Base-by-base conservation (phyloP, 2,888 invertebrate species). In the Dryadula phaetusa region DNA sequence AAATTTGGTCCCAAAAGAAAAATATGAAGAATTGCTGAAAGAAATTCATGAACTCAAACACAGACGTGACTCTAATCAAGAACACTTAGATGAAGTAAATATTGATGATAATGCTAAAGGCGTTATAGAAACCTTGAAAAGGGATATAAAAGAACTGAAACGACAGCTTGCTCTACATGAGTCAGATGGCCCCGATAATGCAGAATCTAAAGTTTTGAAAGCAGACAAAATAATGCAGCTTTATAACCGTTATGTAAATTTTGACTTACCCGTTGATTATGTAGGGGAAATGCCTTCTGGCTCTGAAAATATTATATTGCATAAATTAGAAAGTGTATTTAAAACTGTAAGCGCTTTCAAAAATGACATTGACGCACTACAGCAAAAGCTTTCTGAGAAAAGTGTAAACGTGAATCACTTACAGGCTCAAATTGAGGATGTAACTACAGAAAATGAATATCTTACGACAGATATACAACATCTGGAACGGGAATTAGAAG, bases 401-500 rank as follows among this genome's bases (percentile, higher is more conserved):
- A 92, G 93, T 34, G 87, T 93, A 22, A 94, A 94, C 66, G 76
- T 89, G 0, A 93, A 88, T 66, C 93, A 94, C 76, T 79, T 93
- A 44, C 87, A 93, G 72, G 85, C 92, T 42, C 93, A 94, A 81
- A 93, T 94, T 73, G 94, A 94, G 71, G 94, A 94, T 72, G 77
- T 93, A 18, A 87, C 88, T 2, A 83, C 88, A 28, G 93, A 93
- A 79, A 93, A 93, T 76, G 92, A 93, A 76, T 92, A 90, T 66
- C 77, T 93, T 1, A 88, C 89, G 20, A 85, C 89, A 2, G 93
- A 93, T 73, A 81, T 93, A 40, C 86, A 90, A 72, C 92, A 92
- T 65, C 83, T 93, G 28, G 95, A 95, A 84, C 94, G 94, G 72
- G 95, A 95, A 81, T 86, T 94, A 52, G 90, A 93, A 67, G 95